phyloP scores from a whole-genome alignment of 2,888 invertebrate species.

The Agonopterix alstromeriana region DNA sequence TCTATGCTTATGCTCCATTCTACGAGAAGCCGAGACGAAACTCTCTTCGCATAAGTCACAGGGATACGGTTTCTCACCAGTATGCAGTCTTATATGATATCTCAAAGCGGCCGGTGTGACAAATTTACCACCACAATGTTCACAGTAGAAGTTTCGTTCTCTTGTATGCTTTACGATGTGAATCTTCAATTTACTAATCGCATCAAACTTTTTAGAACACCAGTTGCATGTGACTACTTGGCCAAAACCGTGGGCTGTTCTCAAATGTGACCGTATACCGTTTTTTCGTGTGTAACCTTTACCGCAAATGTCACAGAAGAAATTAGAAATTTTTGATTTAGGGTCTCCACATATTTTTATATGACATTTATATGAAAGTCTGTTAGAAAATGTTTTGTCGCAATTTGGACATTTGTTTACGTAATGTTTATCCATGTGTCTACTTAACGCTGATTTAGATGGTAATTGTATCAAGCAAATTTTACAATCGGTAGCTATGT shows the following conservation, averaged over 20 bases:
- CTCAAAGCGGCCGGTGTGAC: conserved; percentile 51
- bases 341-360: conserved; percentile 39
- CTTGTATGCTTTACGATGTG: conserved; percentile 60
- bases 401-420: conserved; percentile 40
- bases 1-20: conserved; percentile 49
- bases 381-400: conserved; percentile 39
- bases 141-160: conserved; percentile 51
- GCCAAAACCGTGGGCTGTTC: conserved; percentile 50
- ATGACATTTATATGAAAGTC: conserved; percentile 34
- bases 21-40: conserved; percentile 53
- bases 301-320: conserved; percentile 53
- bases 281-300: conserved; percentile 49
- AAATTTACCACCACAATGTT: conserved; percentile 49
- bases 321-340: conserved; percentile 24
- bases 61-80: conserved; percentile 54
- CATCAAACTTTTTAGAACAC: conserved; percentile 57
- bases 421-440: conserved; percentile 48
- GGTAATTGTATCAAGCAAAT: conserved; percentile 45
- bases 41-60: conserved; percentile 56
- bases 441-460: conserved; percentile 37
- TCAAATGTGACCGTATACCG: conserved; percentile 45
- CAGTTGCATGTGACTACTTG: conserved; percentile 43
- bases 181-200: conserved; percentile 43
- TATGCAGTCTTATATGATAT: conserved; percentile 55
- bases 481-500: conserved; percentile 43